Percentiles rank a stretch among this genome's conserved stretches.
Evolutionary conservation across 2,113 vertebrate species (phyloP).

Genomic region (Bostrychus sinensis): DNA sequence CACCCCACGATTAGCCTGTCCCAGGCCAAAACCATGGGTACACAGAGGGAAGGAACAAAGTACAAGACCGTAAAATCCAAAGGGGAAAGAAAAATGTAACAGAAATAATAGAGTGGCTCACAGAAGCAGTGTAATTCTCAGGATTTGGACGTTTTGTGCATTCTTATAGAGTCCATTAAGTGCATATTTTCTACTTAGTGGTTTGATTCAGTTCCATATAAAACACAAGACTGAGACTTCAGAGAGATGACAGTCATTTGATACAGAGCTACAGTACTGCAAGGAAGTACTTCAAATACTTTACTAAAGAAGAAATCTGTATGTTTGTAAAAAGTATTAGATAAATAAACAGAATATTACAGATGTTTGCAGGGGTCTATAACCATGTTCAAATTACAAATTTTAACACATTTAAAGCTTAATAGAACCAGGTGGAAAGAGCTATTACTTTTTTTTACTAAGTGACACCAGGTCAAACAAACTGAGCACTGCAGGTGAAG

Average conservation of each 20-base stretch:
- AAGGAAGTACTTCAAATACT: slow-evolving; percentile 6
- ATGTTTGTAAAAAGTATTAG: too few relatives aligned
- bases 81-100: not conserved
- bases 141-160: not conserved
- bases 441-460: too few relatives aligned
- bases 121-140: not conserved
- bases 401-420: too few relatives aligned
- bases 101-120: not conserved
- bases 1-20: slow-evolving; percentile 44
- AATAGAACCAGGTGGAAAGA: too few relatives aligned
- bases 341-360: too few relatives aligned
- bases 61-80: slow-evolving; percentile 12
- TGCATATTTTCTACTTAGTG: not conserved
- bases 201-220: slow-evolving; percentile 16
- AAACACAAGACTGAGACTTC: slow-evolving; percentile 9
- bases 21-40: slow-evolving; percentile 25
- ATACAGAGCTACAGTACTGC: slow-evolving; percentile 4
- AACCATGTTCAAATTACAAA: too few relatives aligned
- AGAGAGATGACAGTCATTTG: not conserved
- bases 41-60: slow-evolving; percentile 8
- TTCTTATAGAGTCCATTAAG: not conserved
- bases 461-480: too few relatives aligned
- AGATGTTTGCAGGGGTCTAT: too few relatives aligned
- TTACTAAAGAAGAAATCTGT: too few relatives aligned
- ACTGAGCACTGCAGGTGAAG: too few relatives aligned